Percentiles rank a stretch among this genome's conserved stretches.
These are phyloP conservation scores for Eumeta japonica DNA, from an alignment of 1,140 invertebrate species.

Conservation along the genomic window DNA sequence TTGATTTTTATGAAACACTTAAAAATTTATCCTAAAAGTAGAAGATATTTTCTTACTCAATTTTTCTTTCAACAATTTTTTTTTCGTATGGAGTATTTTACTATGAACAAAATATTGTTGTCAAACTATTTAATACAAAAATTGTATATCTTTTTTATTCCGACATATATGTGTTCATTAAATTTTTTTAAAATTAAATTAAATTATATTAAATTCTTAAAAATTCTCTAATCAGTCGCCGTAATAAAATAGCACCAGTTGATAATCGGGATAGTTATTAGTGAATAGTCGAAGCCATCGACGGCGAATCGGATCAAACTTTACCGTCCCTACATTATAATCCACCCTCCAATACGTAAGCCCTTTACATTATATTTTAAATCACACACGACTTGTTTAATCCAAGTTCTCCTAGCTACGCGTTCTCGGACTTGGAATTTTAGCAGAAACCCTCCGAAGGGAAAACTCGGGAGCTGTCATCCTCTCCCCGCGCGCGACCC, in stretches of 20 bases:
- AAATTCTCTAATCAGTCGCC: neutral
- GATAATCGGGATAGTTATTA: neutral
- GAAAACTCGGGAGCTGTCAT: slow-evolving; percentile 24
- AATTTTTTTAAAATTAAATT: too few relatives aligned
- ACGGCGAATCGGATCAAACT: neutral
- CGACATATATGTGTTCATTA: too few relatives aligned
- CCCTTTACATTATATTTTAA: neutral
- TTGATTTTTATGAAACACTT: slow-evolving; percentile 1
- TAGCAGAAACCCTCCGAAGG: slow-evolving; percentile 42
- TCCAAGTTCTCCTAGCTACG: neutral
- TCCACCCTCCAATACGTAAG: neutral
- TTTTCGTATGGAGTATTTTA: neutral
- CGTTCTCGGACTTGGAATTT: slow-evolving; percentile 35
- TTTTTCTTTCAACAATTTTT: too few relatives aligned
- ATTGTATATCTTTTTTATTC: too few relatives aligned
- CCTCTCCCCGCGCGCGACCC: slow-evolving; percentile 14
- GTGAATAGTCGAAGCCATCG: neutral
- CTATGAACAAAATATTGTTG: neutral
- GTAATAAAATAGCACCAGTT: neutral
- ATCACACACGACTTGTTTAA: neutral
- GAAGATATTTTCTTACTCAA: neutral
- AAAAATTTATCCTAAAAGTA: slow-evolving; percentile 1
- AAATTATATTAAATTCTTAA: too few relatives aligned
- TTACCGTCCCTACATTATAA: neutral
- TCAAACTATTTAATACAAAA: neutral